Conservation (phyloP, 1,140 invertebrate species). For the Pentalonia nigronervosa region DNA sequence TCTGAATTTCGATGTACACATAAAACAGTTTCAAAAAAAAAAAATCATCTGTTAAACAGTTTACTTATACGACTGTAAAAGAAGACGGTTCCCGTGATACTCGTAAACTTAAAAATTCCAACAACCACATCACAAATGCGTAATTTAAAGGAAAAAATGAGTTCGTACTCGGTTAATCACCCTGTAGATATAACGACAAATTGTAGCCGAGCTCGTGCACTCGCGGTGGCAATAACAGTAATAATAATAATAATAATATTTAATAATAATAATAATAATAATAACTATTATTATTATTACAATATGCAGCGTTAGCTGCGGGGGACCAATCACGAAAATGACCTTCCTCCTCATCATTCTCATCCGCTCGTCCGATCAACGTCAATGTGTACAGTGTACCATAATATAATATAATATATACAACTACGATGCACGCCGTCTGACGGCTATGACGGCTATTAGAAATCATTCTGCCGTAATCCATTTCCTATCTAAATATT, state of each 20-base stretch:
- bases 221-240: background rate
- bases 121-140: background rate
- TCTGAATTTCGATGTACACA: background rate
- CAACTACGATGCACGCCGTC: background rate
- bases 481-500: background rate
- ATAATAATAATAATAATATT: background rate
- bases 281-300: background rate
- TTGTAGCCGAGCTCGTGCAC: background rate
- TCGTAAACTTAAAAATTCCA: no score
- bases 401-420: background rate
- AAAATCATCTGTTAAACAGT: background rate
- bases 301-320: background rate
- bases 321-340: conserved; percentile 5
- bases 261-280: background rate
- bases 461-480: conserved; percentile 19
- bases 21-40: no score
- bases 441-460: conserved; percentile 49
- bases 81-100: background rate
- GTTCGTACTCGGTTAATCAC: background rate
- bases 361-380: background rate
- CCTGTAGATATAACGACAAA: background rate
- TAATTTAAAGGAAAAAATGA: background rate
- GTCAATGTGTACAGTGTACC: conserved; percentile 10
- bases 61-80: background rate
- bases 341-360: background rate